Percentiles rank a stretch among this genome's conserved stretches.
Conservation (phyloP, 2,797 vertebrate species). For the Spinibarbus caldwelli region DNA sequence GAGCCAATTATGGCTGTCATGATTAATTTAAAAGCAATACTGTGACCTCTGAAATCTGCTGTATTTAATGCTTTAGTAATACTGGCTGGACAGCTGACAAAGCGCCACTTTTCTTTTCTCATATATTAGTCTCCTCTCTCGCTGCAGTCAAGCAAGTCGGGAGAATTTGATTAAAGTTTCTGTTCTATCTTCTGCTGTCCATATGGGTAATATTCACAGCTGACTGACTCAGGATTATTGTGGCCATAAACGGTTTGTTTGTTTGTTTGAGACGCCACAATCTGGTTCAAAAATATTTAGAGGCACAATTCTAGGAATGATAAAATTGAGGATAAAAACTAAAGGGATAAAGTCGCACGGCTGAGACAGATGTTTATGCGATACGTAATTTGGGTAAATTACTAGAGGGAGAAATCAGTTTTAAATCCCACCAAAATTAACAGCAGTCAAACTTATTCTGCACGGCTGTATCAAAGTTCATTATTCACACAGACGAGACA, state of each 20-base stretch:
- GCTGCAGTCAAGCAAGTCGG: constrained; percentile 28
- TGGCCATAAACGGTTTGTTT: constrained; percentile 18
- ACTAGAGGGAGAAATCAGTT: constrained; percentile 22
- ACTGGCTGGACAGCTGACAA: constrained; percentile 43
- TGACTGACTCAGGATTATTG: constrained; percentile 45
- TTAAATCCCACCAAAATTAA: constrained; percentile 17
- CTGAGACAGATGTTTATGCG: constrained; percentile 32
- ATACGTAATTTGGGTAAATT: constrained; percentile 28
- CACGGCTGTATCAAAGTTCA: neutral
- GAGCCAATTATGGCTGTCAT: constrained; percentile 39
- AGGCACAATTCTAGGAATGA: constrained; percentile 10
- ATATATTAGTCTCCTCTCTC: constrained; percentile 31
- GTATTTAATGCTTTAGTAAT: constrained; percentile 41
- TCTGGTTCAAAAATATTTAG: constrained; percentile 8
- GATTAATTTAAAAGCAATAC: constrained; percentile 44
- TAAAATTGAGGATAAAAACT: neutral
- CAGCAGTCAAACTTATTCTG: constrained; percentile 7
- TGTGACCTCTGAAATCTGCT: constrained; percentile 35
- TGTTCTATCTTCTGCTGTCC: constrained; percentile 29
- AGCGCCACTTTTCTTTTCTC: constrained; percentile 21
- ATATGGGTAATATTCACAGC: constrained; percentile 36
- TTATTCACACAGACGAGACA: constrained; percentile 2
- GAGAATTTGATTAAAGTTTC: constrained; percentile 40
- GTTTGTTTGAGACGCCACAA: neutral
- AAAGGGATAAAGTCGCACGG: neutral